Evolutionary conservation across 2,797 vertebrate species (phyloP).

Genomic region (Enteromius afrohamiltoni): DNA sequence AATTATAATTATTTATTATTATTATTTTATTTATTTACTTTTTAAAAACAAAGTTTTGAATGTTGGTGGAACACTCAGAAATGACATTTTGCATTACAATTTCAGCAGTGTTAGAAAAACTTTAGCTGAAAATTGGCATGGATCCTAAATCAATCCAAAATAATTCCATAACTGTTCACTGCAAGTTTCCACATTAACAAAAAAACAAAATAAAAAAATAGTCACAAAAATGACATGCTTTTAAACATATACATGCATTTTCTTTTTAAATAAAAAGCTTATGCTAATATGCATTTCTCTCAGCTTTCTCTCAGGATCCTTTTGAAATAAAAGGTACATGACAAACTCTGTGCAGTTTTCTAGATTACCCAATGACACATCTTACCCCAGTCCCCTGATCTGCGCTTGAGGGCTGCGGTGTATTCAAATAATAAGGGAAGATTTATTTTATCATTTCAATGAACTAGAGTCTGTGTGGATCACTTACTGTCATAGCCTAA

Average conservation of each 20-base stretch:
- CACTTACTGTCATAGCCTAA: slow-evolving; percentile 27
- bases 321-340: neutral
- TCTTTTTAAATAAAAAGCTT: neutral
- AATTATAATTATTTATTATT: too few species aligned
- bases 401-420: slow-evolving; percentile 68
- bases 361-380: slow-evolving; percentile 11
- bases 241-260: neutral
- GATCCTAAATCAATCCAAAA: neutral
- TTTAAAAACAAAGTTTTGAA: too few species aligned
- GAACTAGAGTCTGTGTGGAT: slow-evolving; percentile 36
- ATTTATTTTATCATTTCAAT: slow-evolving; percentile 61
- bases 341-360: neutral
- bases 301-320: neutral
- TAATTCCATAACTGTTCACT: neutral
- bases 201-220: neutral
- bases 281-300: neutral
- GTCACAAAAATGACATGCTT: neutral
- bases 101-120: neutral
- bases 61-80: neutral
- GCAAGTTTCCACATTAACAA: too few species aligned
- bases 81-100: neutral
- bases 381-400: slow-evolving; percentile 58
- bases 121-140: neutral
- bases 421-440: slow-evolving; percentile 74
- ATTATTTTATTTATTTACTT: too few species aligned